A percentile compares a stretch with the other conserved stretches of the same genome.
Evolutionary conservation across 2,888 invertebrate species (phyloP).

Genomic region (Carabus problematicus): DNA sequence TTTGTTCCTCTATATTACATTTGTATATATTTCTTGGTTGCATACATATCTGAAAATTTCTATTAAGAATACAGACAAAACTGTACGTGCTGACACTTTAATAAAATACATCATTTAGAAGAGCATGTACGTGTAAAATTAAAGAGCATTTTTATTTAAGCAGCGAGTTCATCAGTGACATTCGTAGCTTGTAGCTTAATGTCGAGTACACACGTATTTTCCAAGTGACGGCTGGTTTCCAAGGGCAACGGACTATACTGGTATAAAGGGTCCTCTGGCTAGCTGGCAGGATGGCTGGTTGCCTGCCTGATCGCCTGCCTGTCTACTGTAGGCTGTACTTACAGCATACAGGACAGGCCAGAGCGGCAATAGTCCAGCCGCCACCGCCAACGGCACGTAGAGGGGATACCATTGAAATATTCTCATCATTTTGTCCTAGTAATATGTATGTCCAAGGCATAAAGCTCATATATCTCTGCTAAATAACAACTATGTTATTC

Average conservation of each 20-base stretch:
- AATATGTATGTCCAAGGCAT: conserved; percentile 32
- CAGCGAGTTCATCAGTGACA: neutral
- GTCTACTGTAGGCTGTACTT: too few species aligned
- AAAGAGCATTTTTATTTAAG: conserved; percentile 27
- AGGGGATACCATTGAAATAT: conserved; percentile 31
- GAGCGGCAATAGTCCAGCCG: neutral
- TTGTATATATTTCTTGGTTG: too few species aligned
- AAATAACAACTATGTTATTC: conserved; percentile 31
- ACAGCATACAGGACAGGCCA: neutral
- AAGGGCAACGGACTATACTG: too few species aligned
- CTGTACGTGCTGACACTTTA: conserved; percentile 11
- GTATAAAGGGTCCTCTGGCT: too few species aligned
- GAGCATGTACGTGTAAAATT: conserved; percentile 20
- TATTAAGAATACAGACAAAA: too few species aligned
- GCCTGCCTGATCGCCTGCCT: too few species aligned
- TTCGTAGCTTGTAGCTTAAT: neutral
- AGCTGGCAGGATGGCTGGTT: too few species aligned
- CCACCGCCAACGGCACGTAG: neutral
- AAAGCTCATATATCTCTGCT: conserved; percentile 17
- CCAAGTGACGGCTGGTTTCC: too few species aligned
- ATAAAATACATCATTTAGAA: conserved; percentile 35
- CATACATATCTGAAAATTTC: too few species aligned
- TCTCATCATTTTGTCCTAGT: conserved; percentile 22
- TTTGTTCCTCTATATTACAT: too few species aligned
- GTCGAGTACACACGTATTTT: too few species aligned